phyloP scores from a whole-genome alignment of 2,797 vertebrate genomes.

The Morelia viridis region DNA sequence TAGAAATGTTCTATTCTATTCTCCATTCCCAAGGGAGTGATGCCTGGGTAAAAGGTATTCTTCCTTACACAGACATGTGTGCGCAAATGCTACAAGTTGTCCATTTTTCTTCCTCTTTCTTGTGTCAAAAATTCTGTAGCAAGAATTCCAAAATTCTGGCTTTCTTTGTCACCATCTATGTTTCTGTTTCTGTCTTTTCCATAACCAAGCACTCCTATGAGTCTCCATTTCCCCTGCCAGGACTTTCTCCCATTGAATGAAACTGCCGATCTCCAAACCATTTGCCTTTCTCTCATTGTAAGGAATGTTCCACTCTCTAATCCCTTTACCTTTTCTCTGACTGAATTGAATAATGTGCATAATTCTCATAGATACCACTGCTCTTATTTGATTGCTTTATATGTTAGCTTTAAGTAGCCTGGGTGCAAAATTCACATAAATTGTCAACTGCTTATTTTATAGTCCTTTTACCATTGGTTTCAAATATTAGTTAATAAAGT shows the following conservation, averaged over 20 bases:
- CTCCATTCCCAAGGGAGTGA: not conserved
- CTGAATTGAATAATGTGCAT: not conserved
- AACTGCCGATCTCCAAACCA: not conserved
- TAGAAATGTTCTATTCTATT: not conserved
- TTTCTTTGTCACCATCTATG: not conserved
- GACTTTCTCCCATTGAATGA: not conserved
- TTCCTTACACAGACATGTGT: not conserved
- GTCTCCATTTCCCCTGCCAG: not conserved
- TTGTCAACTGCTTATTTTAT: not conserved
- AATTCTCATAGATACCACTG: not conserved
- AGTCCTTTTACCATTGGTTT: not conserved
- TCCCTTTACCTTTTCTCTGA: not conserved
- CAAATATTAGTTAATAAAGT: not conserved
- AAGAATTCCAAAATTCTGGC: not conserved
- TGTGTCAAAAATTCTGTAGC: not conserved
- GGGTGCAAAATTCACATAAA: not conserved
- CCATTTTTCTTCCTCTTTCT: not conserved
- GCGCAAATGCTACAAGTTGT: not conserved
- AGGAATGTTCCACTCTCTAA: not conserved
- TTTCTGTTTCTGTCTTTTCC: not conserved
- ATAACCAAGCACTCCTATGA: not conserved
- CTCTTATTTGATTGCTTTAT: not conserved
- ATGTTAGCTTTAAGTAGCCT: not conserved
- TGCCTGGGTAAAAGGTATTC: not conserved
- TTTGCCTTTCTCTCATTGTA: not conserved